Percentiles rank a stretch among this genome's conserved stretches.
Conservation (phyloP, 2,888 invertebrate genomes). For the Antheraea yamamai region DNA sequence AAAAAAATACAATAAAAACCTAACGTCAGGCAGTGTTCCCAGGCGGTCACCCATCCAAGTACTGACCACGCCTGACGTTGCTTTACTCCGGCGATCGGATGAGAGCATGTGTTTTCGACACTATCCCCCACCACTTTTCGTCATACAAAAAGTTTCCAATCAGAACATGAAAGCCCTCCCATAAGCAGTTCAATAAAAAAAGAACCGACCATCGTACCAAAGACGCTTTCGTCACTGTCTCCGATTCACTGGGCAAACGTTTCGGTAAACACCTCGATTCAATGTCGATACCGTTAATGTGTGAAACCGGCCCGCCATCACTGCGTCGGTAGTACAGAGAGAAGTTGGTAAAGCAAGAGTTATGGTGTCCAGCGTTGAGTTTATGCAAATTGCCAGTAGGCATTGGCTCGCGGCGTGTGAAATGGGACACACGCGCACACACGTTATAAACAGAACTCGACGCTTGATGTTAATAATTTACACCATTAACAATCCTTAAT, state of each 20-base stretch:
- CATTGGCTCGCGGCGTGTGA: conserved; percentile 54
- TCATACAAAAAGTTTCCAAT: no score
- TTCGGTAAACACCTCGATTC: conserved; percentile 62
- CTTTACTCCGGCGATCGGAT: conserved; percentile 79
- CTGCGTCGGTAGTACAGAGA: conserved; percentile 53
- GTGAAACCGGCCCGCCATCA: conserved; percentile 53
- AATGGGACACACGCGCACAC: conserved; percentile 51
- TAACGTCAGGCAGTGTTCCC: no score
- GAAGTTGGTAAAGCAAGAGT: conserved; percentile 69
- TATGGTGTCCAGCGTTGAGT: conserved; percentile 57
- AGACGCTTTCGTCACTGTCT: neutral
- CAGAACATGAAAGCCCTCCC: no score
- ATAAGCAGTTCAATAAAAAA: no score
- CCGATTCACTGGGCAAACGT: neutral
- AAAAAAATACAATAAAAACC: no score
- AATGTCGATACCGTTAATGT: conserved; percentile 72
- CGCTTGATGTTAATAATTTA: neutral
- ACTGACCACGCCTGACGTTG: conserved; percentile 76
- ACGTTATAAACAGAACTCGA: neutral
- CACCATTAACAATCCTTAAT: neutral
- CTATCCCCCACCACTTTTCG: no score
- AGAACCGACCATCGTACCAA: neutral
- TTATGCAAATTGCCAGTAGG: conserved; percentile 58
- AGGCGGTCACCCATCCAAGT: conserved; percentile 70
- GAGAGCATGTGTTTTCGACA: conserved; percentile 74